A percentile compares a stretch with the other conserved stretches of the same genome.
Conservation (phyloP, 2,888 invertebrate genomes). For the Heliconius cydno region DNA sequence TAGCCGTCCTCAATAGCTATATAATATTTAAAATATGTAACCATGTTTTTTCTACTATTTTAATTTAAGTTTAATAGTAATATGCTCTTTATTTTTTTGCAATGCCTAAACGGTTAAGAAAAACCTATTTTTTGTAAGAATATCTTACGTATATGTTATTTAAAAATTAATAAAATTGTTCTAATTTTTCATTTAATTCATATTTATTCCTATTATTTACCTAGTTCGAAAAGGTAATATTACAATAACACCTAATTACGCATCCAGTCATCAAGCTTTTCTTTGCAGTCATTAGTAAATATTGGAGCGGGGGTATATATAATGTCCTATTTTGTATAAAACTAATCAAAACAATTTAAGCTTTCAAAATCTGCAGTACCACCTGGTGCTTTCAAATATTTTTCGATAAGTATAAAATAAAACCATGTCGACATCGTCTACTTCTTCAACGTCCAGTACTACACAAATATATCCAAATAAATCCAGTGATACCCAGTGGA, state of each 20-base stretch:
- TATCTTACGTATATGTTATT: too few species aligned
- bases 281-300: constrained; percentile 44
- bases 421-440: constrained; percentile 46
- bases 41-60: too few species aligned
- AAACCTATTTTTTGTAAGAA: too few species aligned
- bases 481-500: constrained; percentile 52
- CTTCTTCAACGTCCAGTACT: constrained; percentile 44
- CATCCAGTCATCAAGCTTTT: constrained; percentile 46
- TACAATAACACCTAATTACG: constrained; percentile 41
- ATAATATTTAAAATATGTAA: too few species aligned
- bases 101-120: too few species aligned
- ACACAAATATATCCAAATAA: constrained; percentile 45
- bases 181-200: too few species aligned
- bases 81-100: too few species aligned
- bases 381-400: background rate
- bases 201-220: background rate
- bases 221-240: constrained; percentile 24
- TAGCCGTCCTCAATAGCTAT: too few species aligned
- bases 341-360: constrained; percentile 54
- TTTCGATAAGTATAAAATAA: background rate
- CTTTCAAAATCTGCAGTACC: constrained; percentile 55
- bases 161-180: too few species aligned
- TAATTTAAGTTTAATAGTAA: too few species aligned
- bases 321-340: constrained; percentile 53
- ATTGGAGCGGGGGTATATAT: constrained; percentile 58